These are phyloP conservation scores for Saccopteryx bilineata DNA, from an alignment of 2,113 vertebrate genomes.

Conservation along the genomic window DNA sequence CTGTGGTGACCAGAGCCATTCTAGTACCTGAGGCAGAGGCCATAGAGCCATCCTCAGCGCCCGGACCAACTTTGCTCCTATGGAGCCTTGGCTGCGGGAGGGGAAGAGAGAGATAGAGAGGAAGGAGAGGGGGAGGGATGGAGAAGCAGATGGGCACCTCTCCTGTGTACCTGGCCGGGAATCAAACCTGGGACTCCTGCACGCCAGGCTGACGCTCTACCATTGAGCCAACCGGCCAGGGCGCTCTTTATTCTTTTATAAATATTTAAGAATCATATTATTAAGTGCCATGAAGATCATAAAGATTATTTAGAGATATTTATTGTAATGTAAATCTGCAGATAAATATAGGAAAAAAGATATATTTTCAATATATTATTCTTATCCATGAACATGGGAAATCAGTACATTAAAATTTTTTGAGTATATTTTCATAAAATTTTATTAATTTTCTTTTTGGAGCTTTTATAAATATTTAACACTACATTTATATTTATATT, in stretches of 20 bases:
- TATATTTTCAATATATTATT: background rate
- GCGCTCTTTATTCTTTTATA: background rate
- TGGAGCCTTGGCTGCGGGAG: too few species aligned
- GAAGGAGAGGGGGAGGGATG: too few species aligned
- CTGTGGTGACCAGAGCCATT: too few species aligned
- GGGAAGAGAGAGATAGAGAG: too few species aligned
- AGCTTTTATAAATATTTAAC: background rate
- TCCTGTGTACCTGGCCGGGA: too few species aligned
- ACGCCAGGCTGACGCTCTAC: too few species aligned
- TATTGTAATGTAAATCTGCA: background rate
- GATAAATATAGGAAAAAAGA: background rate
- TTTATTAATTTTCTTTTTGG: background rate
- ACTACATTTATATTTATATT: background rate
- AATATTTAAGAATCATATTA: background rate
- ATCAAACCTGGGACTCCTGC: too few species aligned
- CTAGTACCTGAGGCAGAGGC: too few species aligned
- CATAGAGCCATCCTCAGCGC: too few species aligned
- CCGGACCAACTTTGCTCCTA: too few species aligned
- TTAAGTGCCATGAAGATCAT: background rate
- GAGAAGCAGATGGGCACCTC: too few species aligned
- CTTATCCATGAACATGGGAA: background rate
- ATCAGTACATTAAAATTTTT: background rate
- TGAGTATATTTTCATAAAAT: background rate
- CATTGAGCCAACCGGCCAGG: too few species aligned
- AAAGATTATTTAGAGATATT: background rate